These are phyloP conservation scores for Bombylius major DNA, from an alignment of 2,888 invertebrate genomes.

Conservation along the genomic window DNA sequence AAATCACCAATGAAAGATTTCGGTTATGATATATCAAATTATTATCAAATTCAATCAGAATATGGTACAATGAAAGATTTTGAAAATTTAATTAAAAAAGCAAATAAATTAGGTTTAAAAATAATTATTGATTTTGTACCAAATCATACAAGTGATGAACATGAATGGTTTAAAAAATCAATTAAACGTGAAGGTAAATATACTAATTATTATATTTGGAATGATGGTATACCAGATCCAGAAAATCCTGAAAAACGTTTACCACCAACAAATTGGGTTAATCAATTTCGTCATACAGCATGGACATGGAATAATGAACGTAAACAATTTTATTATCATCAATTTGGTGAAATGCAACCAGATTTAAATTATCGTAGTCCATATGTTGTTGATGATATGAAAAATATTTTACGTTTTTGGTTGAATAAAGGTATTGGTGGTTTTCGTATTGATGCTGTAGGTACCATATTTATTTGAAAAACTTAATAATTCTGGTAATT, in stretches of 20 bases:
- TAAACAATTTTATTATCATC: conserved; percentile 50
- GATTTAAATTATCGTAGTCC: conserved; percentile 51
- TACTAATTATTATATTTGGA: conserved; percentile 68
- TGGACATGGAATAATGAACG: conserved; percentile 48
- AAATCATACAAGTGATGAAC: conserved; percentile 56
- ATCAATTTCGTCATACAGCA: conserved; percentile 43
- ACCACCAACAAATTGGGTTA: conserved; percentile 42
- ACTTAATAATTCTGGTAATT: conserved; percentile 37
- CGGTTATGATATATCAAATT: conserved; percentile 66
- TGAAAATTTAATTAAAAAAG: conserved; percentile 43
- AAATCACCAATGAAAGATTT: conserved; percentile 56
- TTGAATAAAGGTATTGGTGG: conserved; percentile 47
- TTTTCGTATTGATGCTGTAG: conserved; percentile 43
- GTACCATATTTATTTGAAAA: conserved; percentile 31
- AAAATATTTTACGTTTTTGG: conserved; percentile 53
- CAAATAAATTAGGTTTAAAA: conserved; percentile 38
- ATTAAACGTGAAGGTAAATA: conserved; percentile 45
- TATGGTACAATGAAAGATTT: conserved; percentile 63
- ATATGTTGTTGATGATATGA: conserved; percentile 39
- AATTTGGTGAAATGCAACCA: conserved; percentile 47
- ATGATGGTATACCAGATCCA: conserved; percentile 33
- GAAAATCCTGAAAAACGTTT: conserved; percentile 26
- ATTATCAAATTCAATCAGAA: conserved; percentile 49
- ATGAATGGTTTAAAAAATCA: conserved; percentile 71
- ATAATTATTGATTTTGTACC: conserved; percentile 40